Conservation (phyloP, 2,888 invertebrate genomes). For the Pandemis corylana region DNA sequence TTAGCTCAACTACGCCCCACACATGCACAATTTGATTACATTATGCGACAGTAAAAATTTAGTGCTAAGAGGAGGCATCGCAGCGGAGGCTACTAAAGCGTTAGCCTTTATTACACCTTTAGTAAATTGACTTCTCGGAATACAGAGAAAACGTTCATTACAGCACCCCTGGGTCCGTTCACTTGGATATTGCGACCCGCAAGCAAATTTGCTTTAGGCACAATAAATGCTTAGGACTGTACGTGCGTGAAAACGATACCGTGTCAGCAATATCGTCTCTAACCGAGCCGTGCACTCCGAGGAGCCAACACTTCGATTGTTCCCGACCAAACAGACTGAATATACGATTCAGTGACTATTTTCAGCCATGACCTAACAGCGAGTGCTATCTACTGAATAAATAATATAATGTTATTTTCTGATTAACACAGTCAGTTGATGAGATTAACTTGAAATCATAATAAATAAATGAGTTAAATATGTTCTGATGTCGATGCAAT, state of each 20-base stretch:
- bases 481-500: not conserved
- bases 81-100: conserved; percentile 59
- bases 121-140: conserved; percentile 72
- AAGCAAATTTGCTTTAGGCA: conserved; percentile 82
- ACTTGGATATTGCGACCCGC: conserved; percentile 80
- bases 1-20: conserved; percentile 48
- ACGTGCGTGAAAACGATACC: conserved; percentile 63
- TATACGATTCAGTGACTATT: conserved; percentile 27
- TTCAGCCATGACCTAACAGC: conserved; percentile 14
- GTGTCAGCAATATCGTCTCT: conserved; percentile 55
- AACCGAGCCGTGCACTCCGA: conserved; percentile 5
- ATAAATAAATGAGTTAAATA: not conserved
- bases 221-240: conserved; percentile 77
- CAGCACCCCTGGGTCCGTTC: conserved; percentile 75
- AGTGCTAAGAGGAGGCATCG: conserved; percentile 55
- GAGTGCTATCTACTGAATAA: not conserved
- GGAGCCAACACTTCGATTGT: conserved; percentile 25
- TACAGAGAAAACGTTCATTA: conserved; percentile 80
- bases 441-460: not conserved
- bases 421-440: not conserved
- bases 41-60: conserved; percentile 64
- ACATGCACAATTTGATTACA: conserved; percentile 61
- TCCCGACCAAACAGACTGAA: conserved; percentile 21
- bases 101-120: conserved; percentile 73
- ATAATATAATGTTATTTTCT: not conserved